Evolutionary conservation across 2,113 vertebrate species (phyloP).

Genomic region (Pithys albifrons): DNA sequence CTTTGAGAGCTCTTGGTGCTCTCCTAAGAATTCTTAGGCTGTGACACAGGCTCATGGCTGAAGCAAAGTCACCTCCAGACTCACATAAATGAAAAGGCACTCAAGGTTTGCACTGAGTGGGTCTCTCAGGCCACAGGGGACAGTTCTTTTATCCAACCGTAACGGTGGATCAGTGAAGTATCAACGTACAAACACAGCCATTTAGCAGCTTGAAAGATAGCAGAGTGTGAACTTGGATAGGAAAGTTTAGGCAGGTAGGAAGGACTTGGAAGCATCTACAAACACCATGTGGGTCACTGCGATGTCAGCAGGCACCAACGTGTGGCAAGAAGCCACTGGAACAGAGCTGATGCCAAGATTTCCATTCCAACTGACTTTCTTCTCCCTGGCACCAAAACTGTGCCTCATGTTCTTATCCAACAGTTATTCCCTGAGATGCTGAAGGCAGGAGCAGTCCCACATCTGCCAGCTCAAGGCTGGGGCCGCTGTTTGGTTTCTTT

Average conservation of each 20-base stretch:
- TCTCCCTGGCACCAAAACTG: not conserved
- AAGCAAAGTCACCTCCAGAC: not conserved
- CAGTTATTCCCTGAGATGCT: not conserved
- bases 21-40: not conserved
- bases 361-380: not conserved
- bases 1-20: not conserved
- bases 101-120: not conserved
- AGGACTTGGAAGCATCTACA: not conserved
- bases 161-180: not conserved
- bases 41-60: not conserved
- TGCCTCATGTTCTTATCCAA: not conserved
- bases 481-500: not conserved
- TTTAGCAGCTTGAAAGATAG: not conserved
- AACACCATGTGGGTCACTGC: not conserved
- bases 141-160: not conserved
- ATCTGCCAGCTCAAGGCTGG: not conserved
- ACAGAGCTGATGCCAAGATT: not conserved
- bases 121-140: not conserved
- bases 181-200: not conserved
- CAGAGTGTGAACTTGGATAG: not conserved
- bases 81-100: fast-evolving
- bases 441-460: not conserved
- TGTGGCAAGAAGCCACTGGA: not conserved
- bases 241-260: not conserved
- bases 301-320: not conserved